Base-by-base conservation (phyloP, 2,888 invertebrate genomes). In the Lepetodrilus schrolli region DNA sequence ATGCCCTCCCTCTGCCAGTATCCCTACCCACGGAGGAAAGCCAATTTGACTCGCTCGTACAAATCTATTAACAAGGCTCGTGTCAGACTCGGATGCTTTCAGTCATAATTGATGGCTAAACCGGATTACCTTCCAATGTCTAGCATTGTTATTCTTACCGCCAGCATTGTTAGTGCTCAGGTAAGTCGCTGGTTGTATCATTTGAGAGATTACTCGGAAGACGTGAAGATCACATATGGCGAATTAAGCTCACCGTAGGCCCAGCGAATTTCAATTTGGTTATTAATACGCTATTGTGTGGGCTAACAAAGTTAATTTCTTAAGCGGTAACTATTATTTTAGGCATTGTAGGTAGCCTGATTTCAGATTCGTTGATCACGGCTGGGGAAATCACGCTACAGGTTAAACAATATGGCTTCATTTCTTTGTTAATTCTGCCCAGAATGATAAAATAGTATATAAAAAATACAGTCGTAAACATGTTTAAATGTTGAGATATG, bases 301-400 rank as follows among this genome's bases (percentile, higher is more conserved):
- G n/a, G 13, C 58, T 26, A 58, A 58, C 58, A n/a, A 58, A 30
- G 58, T 34, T 58, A 58, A 58, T 58, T 58, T 58, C 51, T 51
- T 23, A 51, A 51, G 30, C 30, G 51, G n/a, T 17, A 30, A 17
- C 26, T 10, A 34, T 34, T n/a, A 58, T 30, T 58, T 58, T 26
- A 30, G n/a, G n/a, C n/a, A n/a, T n/a, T n/a, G n/a, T n/a, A n/a
- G n/a, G n/a, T n/a, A n/a, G n/a, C n/a, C n/a, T n/a, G n/a, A 47
- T 7, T 47, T 4, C 17, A 2, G 17, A 47, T 47, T 2, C 3
- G 47, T 4, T 47, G 2, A 47, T 47, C 47, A 47, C 7, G 17
- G 3, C 2, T 47, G 13, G n/a, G 17, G 17, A 20, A 20, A n/a
- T 8, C 48, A 1, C 5, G n/a, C 48, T 21, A 48, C 48, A 17